Percentiles rank a stretch among this genome's conserved stretches.
These are phyloP conservation scores for Drosophila limbata DNA, from an alignment of 2,888 invertebrate genomes.

Conservation along the genomic window DNA sequence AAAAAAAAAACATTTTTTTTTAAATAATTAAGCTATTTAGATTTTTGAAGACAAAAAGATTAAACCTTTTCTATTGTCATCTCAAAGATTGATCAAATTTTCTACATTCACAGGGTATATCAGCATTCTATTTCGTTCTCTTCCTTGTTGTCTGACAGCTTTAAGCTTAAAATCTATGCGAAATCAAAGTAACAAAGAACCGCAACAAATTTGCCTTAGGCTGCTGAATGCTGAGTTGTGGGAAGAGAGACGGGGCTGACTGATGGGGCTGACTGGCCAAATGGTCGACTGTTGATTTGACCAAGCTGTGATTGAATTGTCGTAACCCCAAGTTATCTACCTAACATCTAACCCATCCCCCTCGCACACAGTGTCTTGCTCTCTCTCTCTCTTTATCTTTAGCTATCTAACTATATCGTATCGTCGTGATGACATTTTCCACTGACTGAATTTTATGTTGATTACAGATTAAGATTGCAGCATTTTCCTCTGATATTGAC, in stretches of 20 bases:
- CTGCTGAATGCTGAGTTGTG: constrained; percentile 29
- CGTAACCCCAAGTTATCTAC: constrained; percentile 61
- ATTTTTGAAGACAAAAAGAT: too few relatives aligned
- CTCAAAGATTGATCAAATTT: neutral
- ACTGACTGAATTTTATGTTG: constrained; percentile 81
- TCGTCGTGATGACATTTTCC: constrained; percentile 76
- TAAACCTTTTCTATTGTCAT: neutral
- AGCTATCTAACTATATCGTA: constrained; percentile 51
- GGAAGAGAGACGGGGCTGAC: constrained; percentile 21
- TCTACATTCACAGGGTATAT: constrained; percentile 13
- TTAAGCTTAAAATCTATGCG: constrained; percentile 71
- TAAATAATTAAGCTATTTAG: too few relatives aligned
- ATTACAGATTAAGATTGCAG: constrained; percentile 82
- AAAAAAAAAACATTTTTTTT: too few relatives aligned
- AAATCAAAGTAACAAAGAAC: constrained; percentile 79
- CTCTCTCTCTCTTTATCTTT: constrained; percentile 33
- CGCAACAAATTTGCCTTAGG: constrained; percentile 78
- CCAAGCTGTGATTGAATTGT: constrained; percentile 75
- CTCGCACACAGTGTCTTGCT: constrained; percentile 8
- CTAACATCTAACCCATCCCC: constrained; percentile 7
- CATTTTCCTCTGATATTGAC: constrained; percentile 77
- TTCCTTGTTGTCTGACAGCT: constrained; percentile 30
- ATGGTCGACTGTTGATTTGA: constrained; percentile 73
- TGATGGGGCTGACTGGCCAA: constrained; percentile 53
- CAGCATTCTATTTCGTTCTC: constrained; percentile 1